A percentile compares a stretch with the other conserved stretches of the same genome.
Evolutionary conservation across 2,888 invertebrate species (phyloP).

Genomic region (Oxystoma pomonae): DNA sequence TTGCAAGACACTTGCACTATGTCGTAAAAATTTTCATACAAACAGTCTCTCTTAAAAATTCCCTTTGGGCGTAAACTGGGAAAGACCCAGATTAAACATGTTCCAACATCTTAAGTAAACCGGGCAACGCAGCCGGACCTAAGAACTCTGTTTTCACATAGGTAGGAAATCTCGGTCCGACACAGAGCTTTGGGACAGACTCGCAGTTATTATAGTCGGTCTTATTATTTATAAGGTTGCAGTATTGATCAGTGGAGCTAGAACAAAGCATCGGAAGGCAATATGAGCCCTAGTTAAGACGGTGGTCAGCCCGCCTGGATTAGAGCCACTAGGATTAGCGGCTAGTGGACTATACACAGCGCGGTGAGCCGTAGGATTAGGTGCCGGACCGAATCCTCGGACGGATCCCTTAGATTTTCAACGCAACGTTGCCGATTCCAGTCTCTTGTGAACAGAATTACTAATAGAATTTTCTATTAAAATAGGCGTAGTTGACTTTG

Average conservation of each 20-base stretch:
- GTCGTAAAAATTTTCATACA: no score
- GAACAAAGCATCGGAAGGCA: slow-evolving; percentile 50
- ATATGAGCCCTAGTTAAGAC: slow-evolving; percentile 51
- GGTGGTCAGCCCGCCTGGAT: slow-evolving; percentile 50
- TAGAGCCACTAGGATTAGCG: slow-evolving; percentile 50
- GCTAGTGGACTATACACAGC: slow-evolving; percentile 49
- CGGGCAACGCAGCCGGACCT: not conserved
- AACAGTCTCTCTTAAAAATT: slow-evolving; percentile 15
- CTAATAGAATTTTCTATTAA: not conserved
- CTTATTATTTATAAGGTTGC: slow-evolving; percentile 51
- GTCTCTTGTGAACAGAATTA: not conserved
- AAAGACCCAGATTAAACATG: not conserved
- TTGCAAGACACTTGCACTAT: no score
- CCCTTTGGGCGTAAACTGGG: slow-evolving; percentile 18
- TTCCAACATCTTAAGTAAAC: not conserved
- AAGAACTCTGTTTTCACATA: not conserved
- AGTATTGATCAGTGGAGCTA: slow-evolving; percentile 47
- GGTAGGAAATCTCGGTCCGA: not conserved
- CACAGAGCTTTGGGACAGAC: slow-evolving; percentile 17
- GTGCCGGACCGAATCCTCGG: slow-evolving; percentile 44
- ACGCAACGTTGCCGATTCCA: slow-evolving; percentile 8
- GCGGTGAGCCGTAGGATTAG: slow-evolving; percentile 50
- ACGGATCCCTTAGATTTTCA: slow-evolving; percentile 47
- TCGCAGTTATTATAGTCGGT: slow-evolving; percentile 39
- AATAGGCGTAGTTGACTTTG: not conserved